These are phyloP conservation scores for Triplophysa bombifrons DNA, from an alignment of 2,797 vertebrate genomes.

Conservation along the genomic window DNA sequence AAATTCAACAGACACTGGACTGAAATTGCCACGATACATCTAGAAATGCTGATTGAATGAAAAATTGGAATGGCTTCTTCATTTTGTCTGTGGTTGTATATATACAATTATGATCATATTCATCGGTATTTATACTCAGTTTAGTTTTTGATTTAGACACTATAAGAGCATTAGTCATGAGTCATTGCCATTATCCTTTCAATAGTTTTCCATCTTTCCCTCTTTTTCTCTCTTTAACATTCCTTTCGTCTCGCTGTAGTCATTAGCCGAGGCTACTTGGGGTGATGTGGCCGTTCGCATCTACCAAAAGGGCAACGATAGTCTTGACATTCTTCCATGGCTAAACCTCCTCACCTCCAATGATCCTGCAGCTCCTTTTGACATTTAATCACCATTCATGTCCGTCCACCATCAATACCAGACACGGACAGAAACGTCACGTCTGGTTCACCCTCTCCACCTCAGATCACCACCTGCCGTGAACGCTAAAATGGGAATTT, in stretches of 20 bases:
- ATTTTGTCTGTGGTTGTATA: no score
- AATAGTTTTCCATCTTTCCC: constrained; percentile 60
- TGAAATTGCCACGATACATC: no score
- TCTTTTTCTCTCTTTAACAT: constrained; percentile 3
- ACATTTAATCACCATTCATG: constrained; percentile 63
- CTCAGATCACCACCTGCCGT: constrained; percentile 6
- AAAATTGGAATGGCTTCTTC: no score
- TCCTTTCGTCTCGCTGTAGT: constrained; percentile 62
- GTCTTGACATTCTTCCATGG: constrained; percentile 58
- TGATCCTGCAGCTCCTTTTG: constrained; percentile 57
- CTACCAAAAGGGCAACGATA: constrained; percentile 59
- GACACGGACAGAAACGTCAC: constrained; percentile 15
- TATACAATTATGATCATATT: no score
- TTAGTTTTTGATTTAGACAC: constrained; percentile 4
- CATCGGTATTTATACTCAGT: neutral
- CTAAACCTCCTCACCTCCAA: constrained; percentile 60
- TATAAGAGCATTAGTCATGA: constrained; percentile 29
- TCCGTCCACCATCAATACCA: constrained; percentile 46
- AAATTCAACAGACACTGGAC: no score
- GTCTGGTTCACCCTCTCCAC: constrained; percentile 13
- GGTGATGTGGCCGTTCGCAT: constrained; percentile 59
- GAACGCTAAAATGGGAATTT: constrained; percentile 20
- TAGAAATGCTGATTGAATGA: no score
- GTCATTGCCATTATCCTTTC: constrained; percentile 32
- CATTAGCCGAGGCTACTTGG: constrained; percentile 56